phyloP scores from a whole-genome alignment of 1,140 invertebrate species.

The Lethrus apterus region DNA sequence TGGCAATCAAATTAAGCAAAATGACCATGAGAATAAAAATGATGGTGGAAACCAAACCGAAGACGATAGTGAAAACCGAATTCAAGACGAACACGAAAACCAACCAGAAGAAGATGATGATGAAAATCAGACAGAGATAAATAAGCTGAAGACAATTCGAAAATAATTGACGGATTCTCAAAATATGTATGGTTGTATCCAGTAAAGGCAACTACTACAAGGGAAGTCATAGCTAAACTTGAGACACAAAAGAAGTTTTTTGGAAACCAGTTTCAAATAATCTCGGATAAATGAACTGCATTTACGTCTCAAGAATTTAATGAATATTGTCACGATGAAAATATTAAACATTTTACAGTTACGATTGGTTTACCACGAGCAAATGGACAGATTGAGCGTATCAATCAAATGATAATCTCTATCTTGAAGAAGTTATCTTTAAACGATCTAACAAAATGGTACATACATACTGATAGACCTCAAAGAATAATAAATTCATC shows the following conservation, averaged over 20 bases:
- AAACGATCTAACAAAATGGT: background rate
- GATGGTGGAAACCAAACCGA: too few species aligned
- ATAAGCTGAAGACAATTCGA: too few species aligned
- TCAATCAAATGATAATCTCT: conserved; percentile 18
- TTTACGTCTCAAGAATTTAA: conserved; percentile 31
- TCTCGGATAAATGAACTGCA: conserved; percentile 29
- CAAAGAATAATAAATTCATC: too few species aligned
- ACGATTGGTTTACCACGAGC: conserved; percentile 13
- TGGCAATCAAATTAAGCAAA: too few species aligned
- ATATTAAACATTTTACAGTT: conserved; percentile 8
- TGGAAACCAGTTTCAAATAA: conserved; percentile 33
- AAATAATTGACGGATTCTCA: conserved; percentile 38
- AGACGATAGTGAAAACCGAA: too few species aligned
- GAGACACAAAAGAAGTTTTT: conserved; percentile 20
- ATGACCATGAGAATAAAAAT: too few species aligned
- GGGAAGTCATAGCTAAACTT: conserved; percentile 17
- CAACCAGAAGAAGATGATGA: too few species aligned
- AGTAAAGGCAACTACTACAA: conserved; percentile 31
- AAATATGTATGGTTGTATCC: conserved; percentile 41
- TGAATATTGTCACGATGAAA: conserved; percentile 19
- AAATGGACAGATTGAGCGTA: conserved; percentile 13
- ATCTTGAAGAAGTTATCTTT: conserved; percentile 19
- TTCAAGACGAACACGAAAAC: too few species aligned
- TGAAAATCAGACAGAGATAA: too few species aligned
- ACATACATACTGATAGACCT: background rate